Percentiles rank a stretch among this genome's conserved stretches.
These are phyloP conservation scores for Ceratina calcarata DNA, from an alignment of 1,140 invertebrate genomes.

Conservation along the genomic window DNA sequence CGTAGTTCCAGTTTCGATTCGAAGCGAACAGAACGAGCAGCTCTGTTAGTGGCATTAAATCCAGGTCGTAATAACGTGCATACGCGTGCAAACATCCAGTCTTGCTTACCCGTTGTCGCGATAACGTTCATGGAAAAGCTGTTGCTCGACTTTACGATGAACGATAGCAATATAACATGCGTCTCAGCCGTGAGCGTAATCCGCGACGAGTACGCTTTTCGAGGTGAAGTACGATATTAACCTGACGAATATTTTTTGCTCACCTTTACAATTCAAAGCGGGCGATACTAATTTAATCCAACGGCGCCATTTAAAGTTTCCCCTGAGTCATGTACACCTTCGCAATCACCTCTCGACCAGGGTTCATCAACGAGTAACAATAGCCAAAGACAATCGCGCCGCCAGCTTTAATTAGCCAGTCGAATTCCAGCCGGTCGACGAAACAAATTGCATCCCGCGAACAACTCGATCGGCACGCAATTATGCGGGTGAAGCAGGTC, in stretches of 20 bases:
- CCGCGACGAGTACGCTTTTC: not conserved
- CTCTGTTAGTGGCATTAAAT: constrained; percentile 60
- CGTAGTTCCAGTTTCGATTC: constrained; percentile 26
- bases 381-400: too few relatives aligned
- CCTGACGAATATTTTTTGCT: not conserved
- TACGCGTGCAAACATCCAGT: constrained; percentile 60
- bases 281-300: not conserved
- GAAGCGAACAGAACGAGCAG: constrained; percentile 24
- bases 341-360: not conserved
- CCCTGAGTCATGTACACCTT: not conserved
- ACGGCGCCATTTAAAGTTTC: too few relatives aligned
- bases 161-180: constrained; percentile 53
- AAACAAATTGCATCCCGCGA: constrained; percentile 57
- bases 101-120: constrained; percentile 47
- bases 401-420: constrained; percentile 39
- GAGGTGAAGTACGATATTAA: too few relatives aligned
- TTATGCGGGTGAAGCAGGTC: constrained; percentile 50
- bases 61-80: constrained; percentile 63
- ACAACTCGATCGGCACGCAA: constrained; percentile 53
- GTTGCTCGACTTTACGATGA: constrained; percentile 62
- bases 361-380: not conserved
- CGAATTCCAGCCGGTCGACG: constrained; percentile 10
- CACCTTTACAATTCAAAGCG: too few relatives aligned
- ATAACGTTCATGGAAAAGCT: constrained; percentile 66
- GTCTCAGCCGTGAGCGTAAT: not conserved